Evolutionary conservation across 2,888 invertebrate genomes (phyloP).

Genomic region (Chesias legatella): DNA sequence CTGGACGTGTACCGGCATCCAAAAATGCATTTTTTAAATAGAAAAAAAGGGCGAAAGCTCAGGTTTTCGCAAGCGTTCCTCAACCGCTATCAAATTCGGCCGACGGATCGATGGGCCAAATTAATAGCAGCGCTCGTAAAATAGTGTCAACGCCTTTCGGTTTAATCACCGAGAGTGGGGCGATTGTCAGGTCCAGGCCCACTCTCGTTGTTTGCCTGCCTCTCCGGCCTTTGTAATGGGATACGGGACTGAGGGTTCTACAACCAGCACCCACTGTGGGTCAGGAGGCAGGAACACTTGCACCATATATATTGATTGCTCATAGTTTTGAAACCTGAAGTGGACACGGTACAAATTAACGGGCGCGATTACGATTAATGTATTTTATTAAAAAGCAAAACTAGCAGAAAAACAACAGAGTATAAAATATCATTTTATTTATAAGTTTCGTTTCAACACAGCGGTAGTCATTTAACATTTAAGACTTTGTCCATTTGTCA

Average conservation of each 20-base stretch:
- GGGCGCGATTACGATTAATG: too few relatives aligned
- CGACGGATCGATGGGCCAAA: constrained; percentile 47
- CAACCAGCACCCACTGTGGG: constrained; percentile 54
- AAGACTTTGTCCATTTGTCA: neutral
- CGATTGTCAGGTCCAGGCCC: constrained; percentile 69
- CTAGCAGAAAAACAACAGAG: too few relatives aligned
- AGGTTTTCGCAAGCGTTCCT: neutral
- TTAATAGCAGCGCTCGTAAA: constrained; percentile 67
- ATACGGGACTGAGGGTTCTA: constrained; percentile 53
- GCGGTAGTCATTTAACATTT: too few relatives aligned
- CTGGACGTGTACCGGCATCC: too few relatives aligned
- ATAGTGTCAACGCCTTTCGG: constrained; percentile 73
- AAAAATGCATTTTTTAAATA: too few relatives aligned
- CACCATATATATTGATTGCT: constrained; percentile 17
- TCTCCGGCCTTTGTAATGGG: constrained; percentile 72
- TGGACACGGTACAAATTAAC: too few relatives aligned
- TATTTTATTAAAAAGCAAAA: too few relatives aligned
- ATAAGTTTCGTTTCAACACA: too few relatives aligned
- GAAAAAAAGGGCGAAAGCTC: too few relatives aligned
- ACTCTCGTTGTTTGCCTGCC: constrained; percentile 69
- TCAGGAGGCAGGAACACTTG: constrained; percentile 12
- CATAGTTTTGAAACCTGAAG: too few relatives aligned
- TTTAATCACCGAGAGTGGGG: constrained; percentile 78
- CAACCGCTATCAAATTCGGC: constrained; percentile 9
- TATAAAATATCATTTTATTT: too few relatives aligned